Conservation (phyloP, 2,113 vertebrate genomes). For the Acanthochromis polyacanthus region DNA sequence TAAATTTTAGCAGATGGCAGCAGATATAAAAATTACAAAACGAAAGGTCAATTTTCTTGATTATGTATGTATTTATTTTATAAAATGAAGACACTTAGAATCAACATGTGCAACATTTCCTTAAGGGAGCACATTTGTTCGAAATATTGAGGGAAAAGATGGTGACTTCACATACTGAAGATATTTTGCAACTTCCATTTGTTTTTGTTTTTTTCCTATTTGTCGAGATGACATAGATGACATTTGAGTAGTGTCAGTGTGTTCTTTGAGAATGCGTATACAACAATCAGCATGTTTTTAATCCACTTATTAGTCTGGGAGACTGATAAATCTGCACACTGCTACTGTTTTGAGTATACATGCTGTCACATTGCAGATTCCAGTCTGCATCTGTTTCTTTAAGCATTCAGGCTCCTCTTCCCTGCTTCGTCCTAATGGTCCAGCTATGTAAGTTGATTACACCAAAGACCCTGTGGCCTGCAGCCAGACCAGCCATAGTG, state of each 20-base stretch:
- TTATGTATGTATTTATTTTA: too few relatives aligned
- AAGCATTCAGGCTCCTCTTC: slow-evolving; percentile 23
- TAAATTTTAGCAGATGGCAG: too few relatives aligned
- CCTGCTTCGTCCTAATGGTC: slow-evolving; percentile 49
- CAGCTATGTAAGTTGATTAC: slow-evolving; percentile 72
- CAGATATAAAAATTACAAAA: too few relatives aligned
- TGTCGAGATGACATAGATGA: background rate
- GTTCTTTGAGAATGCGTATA: slow-evolving; percentile 7
- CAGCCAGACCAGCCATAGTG: slow-evolving; percentile 60
- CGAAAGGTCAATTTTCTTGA: too few relatives aligned
- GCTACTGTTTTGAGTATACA: slow-evolving; percentile 7
- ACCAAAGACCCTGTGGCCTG: slow-evolving; percentile 53
- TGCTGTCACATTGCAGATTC: slow-evolving; percentile 34
- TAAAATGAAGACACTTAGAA: too few relatives aligned
- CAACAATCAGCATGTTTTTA: slow-evolving; percentile 7
- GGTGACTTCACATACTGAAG: too few relatives aligned
- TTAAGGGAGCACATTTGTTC: too few relatives aligned
- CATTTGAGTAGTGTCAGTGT: slow-evolving; percentile 7
- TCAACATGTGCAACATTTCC: too few relatives aligned
- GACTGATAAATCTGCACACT: slow-evolving; percentile 10
- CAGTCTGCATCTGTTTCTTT: slow-evolving; percentile 40
- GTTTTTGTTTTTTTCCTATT: too few relatives aligned
- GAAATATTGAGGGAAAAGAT: too few relatives aligned
- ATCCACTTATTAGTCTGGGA: slow-evolving; percentile 1
- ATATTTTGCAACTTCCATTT: too few relatives aligned